Percentiles rank a stretch among this genome's conserved stretches.
These are phyloP conservation scores for Chiridota heheva DNA, from an alignment of 35 echinoderm and acorn worm species.

Conservation along the genomic window DNA sequence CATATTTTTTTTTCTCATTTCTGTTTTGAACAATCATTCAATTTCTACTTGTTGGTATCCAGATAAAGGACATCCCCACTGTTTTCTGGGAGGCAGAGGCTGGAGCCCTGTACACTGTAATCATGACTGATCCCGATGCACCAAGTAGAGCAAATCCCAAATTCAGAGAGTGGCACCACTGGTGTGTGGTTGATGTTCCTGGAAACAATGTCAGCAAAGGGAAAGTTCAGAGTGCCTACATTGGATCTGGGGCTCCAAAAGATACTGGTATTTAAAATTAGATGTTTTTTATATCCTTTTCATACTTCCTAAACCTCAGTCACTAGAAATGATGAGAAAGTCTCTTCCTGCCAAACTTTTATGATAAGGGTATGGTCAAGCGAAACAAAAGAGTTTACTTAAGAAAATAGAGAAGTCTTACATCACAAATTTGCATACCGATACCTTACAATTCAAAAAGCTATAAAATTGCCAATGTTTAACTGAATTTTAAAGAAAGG, in stretches of 20 bases:
- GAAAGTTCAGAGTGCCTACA: constrained; percentile 48
- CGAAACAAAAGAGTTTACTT: background rate
- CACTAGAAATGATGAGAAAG: too few species aligned
- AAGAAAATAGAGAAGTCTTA: too few species aligned
- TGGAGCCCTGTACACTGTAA: constrained; percentile 80
- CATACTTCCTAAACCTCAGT: too few species aligned
- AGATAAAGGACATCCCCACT: constrained; percentile 78
- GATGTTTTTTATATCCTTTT: too few species aligned
- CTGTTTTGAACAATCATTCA: background rate
- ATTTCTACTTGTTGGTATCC: too few species aligned
- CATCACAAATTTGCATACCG: too few species aligned
- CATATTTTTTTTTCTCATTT: background rate
- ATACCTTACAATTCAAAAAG: too few species aligned
- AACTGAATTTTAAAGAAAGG: too few species aligned
- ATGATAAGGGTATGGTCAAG: background rate
- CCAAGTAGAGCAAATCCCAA: constrained; percentile 49
- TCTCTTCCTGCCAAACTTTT: too few species aligned
- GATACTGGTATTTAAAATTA: constrained; percentile 38
- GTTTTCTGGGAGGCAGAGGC: constrained; percentile 73
- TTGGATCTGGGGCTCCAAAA: constrained; percentile 72
- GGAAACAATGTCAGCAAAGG: constrained; percentile 61
- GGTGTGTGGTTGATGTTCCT: constrained; percentile 59
- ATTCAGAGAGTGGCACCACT: constrained; percentile 68
- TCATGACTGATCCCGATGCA: constrained; percentile 96
- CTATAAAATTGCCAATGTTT: too few species aligned